phyloP scores from a whole-genome alignment of 2,113 vertebrate genomes.

The Paradisaea rubra region DNA sequence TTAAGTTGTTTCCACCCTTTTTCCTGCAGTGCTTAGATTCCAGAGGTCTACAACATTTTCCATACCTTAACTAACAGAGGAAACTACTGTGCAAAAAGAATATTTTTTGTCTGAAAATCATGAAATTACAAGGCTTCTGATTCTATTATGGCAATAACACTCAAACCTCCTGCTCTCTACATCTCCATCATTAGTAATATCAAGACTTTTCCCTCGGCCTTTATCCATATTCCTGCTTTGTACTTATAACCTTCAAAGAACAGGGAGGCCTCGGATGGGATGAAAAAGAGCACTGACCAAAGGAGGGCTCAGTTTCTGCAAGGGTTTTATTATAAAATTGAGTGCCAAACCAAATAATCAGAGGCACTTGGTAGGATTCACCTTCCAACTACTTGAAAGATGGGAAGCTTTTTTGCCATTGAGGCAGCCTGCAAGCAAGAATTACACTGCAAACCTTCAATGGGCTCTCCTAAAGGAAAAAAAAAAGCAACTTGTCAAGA shows the following conservation, averaged over 20 bases:
- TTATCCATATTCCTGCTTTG: neutral
- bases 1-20: neutral
- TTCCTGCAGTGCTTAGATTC: neutral
- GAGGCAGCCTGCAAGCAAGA: neutral
- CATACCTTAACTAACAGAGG: neutral
- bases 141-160: neutral
- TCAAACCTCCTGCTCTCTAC: neutral
- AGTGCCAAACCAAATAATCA: neutral
- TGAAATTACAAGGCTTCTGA: neutral
- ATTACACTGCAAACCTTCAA: neutral
- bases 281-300: neutral
- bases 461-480: neutral
- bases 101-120: neutral
- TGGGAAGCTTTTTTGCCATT: neutral
- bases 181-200: rapidly evolving
- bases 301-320: neutral
- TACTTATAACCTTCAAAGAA: neutral
- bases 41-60: neutral
- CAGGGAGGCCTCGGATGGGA: neutral
- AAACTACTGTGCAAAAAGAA: neutral
- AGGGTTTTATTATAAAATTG: neutral
- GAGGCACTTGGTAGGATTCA: neutral
- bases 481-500: neutral
- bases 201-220: neutral
- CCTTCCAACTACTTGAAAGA: neutral